Base-by-base conservation (phyloP, 2,888 invertebrate genomes). In the Eremobia ochroleuca region DNA sequence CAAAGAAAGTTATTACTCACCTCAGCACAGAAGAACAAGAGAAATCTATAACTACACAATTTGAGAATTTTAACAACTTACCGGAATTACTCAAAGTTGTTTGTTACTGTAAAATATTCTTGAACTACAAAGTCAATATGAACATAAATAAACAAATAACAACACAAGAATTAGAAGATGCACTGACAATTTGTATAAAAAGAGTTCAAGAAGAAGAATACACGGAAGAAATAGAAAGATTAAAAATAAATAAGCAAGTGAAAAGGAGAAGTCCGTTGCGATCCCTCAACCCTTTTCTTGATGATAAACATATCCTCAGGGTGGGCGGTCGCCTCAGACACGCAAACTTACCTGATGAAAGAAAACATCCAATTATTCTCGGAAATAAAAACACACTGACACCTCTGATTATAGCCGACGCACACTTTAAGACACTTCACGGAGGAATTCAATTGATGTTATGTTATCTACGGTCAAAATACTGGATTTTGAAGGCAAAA, bases 271-370 rank as follows among this genome's bases (percentile, higher is more conserved):
- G 31, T 67, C 67, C 11, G 49, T 4, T 55, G 34, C 68, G 37
- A 55, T 52, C 52, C 34, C 52, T 68, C 9, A 68, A n/a, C 52
- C 52, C 52, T 34, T 55, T 11, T 34, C 68, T 68, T 34, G 52
- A 55, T 52, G 52, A 55, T 13, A 67, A 67, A 52, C 34, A 67
- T n/a, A 18, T 68, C 25, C 34, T 37, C 52, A 52, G 68, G 68
- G 66, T 49, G 66, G 46, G 68, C 52, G 37, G 68, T 55, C 52
- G 52, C 52, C 49, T 68, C 25, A 68, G 52, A 52, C n/a, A 68
- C n/a, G 46, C 52, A 52, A 68, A 52, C 52, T 25, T 37, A 68
- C 18, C 52, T n/a, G 37, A 37, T 52, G 18, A 31, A 13, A 66
- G 43, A 21, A 65, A 65, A n/a, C n/a, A 65, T 65, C 43, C 43